phyloP scores from a whole-genome alignment of 2,797 vertebrate species.

The Sebastes itinus region DNA sequence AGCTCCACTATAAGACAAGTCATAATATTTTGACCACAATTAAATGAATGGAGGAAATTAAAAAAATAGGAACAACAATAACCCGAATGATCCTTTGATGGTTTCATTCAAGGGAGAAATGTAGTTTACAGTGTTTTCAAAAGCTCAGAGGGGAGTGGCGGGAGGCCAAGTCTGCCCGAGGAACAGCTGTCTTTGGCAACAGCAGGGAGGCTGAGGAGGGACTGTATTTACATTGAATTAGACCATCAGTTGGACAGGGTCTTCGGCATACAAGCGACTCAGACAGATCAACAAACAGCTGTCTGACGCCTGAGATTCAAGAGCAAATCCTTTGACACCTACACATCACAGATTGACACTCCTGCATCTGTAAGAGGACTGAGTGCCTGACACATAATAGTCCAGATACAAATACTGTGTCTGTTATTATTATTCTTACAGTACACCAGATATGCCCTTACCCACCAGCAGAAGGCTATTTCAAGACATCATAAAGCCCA shows the following conservation, averaged over 20 bases:
- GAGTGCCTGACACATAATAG: constrained; percentile 30
- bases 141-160: constrained; percentile 51
- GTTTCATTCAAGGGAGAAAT: constrained; percentile 41
- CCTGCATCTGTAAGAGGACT: constrained; percentile 41
- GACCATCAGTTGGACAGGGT: constrained; percentile 63
- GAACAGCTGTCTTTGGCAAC: constrained; percentile 72
- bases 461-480: neutral
- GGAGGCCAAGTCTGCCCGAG: constrained; percentile 48
- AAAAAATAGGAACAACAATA: constrained; percentile 2
- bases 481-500: neutral
- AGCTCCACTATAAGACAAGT: neutral
- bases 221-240: constrained; percentile 71
- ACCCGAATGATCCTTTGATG: constrained; percentile 7
- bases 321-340: constrained; percentile 62
- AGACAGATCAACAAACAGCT: constrained; percentile 64
- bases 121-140: constrained; percentile 48
- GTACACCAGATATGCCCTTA: neutral
- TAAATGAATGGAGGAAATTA: neutral
- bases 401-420: constrained; percentile 13
- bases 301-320: constrained; percentile 57
- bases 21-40: neutral
- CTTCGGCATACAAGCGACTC: constrained; percentile 50
- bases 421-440: neutral
- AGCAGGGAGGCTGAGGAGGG: constrained; percentile 57
- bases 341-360: constrained; percentile 63